A percentile compares a stretch with the other conserved stretches of the same genome.
Conservation (phyloP, 2,888 invertebrate genomes). For the Torymus auratus region DNA sequence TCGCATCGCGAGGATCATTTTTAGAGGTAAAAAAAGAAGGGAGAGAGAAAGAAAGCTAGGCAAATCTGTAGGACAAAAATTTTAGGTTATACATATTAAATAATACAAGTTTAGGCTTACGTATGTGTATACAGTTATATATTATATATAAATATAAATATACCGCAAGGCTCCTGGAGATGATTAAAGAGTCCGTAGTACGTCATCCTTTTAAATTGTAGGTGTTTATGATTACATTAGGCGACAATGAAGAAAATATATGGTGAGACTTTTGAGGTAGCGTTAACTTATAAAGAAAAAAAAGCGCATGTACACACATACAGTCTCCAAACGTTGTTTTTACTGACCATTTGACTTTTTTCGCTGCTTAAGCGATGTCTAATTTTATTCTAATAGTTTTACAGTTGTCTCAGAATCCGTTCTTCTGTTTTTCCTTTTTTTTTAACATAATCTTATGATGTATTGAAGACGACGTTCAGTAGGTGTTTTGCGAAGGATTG, state of each 20-base stretch:
- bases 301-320: constrained; percentile 47
- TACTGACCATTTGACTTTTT: constrained; percentile 46
- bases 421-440: constrained; percentile 25
- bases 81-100: constrained; percentile 55
- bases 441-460: not conserved
- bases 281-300: constrained; percentile 41
- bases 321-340: constrained; percentile 52
- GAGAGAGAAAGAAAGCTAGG: constrained; percentile 35
- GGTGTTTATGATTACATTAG: constrained; percentile 72
- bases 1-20: constrained; percentile 60
- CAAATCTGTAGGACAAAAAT: constrained; percentile 49
- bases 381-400: constrained; percentile 36
- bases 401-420: constrained; percentile 45
- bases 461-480: not conserved
- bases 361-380: constrained; percentile 34
- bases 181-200: constrained; percentile 49
- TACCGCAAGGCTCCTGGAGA: constrained; percentile 24
- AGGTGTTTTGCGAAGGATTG: constrained; percentile 35
- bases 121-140: constrained; percentile 59
- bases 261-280: constrained; percentile 39
- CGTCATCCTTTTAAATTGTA: constrained; percentile 73
- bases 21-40: constrained; percentile 55
- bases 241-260: constrained; percentile 59
- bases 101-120: constrained; percentile 50
- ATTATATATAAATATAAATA: constrained; percentile 55